These are phyloP conservation scores for Cossypha caffra DNA, from an alignment of 2,797 vertebrate genomes.

Conservation along the genomic window DNA sequence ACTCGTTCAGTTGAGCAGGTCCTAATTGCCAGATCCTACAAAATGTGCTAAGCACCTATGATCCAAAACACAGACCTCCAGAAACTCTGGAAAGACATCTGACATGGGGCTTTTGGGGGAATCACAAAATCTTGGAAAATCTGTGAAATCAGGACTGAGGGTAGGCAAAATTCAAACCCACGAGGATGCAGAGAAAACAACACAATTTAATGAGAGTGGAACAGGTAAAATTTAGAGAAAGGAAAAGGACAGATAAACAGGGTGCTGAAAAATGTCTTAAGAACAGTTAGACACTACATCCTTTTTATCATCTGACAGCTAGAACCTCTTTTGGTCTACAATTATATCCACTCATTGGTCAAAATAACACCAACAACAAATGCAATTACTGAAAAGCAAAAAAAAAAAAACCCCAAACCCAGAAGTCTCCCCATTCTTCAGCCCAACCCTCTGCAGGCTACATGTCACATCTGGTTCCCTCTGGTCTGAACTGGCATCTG, in stretches of 20 bases:
- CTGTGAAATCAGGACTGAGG: not conserved
- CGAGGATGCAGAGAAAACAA: not conserved
- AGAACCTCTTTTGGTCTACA: not conserved
- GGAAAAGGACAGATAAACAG: not conserved
- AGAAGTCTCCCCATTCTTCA: not conserved
- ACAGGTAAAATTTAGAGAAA: not conserved
- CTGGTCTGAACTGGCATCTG: not conserved
- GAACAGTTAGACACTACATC: not conserved
- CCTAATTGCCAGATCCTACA: not conserved
- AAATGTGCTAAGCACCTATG: not conserved
- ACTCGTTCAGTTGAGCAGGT: not conserved
- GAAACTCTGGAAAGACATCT: not conserved
- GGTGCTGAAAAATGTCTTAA: not conserved
- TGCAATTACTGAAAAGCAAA: not conserved
- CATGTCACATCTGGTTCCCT: accelerated
- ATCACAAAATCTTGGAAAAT: not conserved
- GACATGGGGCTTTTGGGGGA: accelerated
- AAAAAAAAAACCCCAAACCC: not conserved
- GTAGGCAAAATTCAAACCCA: not conserved
- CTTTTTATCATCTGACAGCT: not conserved
- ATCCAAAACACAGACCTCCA: not conserved
- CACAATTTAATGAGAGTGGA: not conserved
- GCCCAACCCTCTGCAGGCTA: accelerated
- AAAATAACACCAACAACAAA: not conserved
- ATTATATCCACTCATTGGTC: not conserved